Evolutionary conservation across 2,797 vertebrate species (phyloP), one percentile per base, ranked within the genome.

Genomic region (Acanthurus leucopareius): DNA sequence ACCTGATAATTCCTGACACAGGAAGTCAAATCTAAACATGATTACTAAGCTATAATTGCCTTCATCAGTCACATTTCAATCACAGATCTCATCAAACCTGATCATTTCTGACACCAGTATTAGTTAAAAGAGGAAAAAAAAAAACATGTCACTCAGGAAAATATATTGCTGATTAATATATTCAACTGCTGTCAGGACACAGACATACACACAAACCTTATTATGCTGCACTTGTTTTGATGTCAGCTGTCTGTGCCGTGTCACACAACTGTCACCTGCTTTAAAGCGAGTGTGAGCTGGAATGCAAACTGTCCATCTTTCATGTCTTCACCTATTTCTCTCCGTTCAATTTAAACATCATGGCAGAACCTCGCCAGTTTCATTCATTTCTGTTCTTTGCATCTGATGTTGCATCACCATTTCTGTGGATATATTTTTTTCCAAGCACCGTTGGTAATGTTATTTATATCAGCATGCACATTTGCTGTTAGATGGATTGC

Each of bases 111-210:
- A 70, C 59, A 68, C 11, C 1, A 54, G 19, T 54, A 40, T 69
- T 22, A 59, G 52, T 44, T 62, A n/a, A 81, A 7, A 2, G 49
- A 19, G 11, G 9, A 10, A 56, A 19, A 47, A 51, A 47, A 25
- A 92, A 89, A 91, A 91, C 49, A 49, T 73, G 88, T 82, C 79
- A 89, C 73, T 89, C 67, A 88, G 85, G 67, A 64, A 75, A 90
- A 92, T 76, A 95, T 96, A 92, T 79, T 58, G 91, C 77, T 95
- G 96, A 96, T 91, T 95, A 91, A 92, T 93, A 93, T 94, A 95
- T 94, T 92, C 91, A 93, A 96, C 90, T 86, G 80, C 89, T 95
- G 95, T 96, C 94, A 76, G 58, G 63, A 74, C 65, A 69, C 44
- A 64, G 61, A 32, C 28, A 69, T 22, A 53, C 71, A 65, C 61